Conservation (phyloP, 2,888 invertebrate species). For the Parnassius apollo region DNA sequence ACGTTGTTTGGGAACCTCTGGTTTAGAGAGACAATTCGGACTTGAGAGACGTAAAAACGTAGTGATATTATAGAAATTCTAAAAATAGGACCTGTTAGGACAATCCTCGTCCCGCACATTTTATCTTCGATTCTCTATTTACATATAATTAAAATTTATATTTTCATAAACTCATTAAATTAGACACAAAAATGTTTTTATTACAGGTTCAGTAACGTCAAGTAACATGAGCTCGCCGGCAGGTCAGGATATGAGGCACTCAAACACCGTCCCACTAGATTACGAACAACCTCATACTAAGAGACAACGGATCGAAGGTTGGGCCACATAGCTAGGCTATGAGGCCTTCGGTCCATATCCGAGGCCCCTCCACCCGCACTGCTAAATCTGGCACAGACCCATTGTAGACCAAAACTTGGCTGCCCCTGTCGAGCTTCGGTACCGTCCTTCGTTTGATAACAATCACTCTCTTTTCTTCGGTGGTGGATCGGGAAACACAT, state of each 20-base stretch:
- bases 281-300: constrained; percentile 86
- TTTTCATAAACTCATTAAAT: too few species aligned
- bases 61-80: too few species aligned
- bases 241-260: constrained; percentile 78
- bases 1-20: too few species aligned
- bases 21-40: too few species aligned
- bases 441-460: constrained; percentile 41
- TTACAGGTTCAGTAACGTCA: constrained; percentile 89
- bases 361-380: constrained; percentile 78
- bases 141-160: too few species aligned
- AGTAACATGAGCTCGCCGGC: constrained; percentile 90
- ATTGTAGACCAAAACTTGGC: constrained; percentile 38
- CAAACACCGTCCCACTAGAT: constrained; percentile 64
- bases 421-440: constrained; percentile 56
- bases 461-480: constrained; percentile 41
- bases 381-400: constrained; percentile 50
- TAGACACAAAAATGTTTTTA: not conserved
- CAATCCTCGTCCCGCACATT: too few species aligned
- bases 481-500: constrained; percentile 35
- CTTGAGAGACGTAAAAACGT: too few species aligned
- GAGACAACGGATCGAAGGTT: constrained; percentile 94
- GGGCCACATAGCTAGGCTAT: constrained; percentile 91
- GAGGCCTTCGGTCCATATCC: constrained; percentile 76
- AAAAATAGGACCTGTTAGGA: too few species aligned
- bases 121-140: too few species aligned